A percentile compares a stretch with the other conserved stretches of the same genome.
These are phyloP conservation scores for Syritta pipiens DNA, from an alignment of 2,888 invertebrate genomes.

Conservation along the genomic window DNA sequence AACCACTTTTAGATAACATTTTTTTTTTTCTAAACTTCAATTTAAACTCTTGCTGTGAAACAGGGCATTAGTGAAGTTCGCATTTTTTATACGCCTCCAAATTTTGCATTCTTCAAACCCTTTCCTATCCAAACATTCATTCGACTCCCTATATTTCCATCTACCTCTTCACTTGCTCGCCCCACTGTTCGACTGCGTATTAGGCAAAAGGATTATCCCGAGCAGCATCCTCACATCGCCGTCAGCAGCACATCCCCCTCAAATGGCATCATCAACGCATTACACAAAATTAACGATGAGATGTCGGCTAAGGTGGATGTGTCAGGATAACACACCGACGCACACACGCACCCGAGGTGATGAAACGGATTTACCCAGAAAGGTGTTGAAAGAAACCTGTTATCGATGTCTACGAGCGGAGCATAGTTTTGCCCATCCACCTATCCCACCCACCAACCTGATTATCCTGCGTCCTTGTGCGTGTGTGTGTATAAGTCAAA, in stretches of 20 bases:
- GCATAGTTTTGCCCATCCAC: slow-evolving; percentile 26
- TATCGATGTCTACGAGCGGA: slow-evolving; percentile 59
- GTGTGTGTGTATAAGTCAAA: slow-evolving; percentile 49
- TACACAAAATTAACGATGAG: slow-evolving; percentile 68
- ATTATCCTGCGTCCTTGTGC: background rate
- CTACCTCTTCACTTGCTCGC: background rate
- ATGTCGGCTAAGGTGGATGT: slow-evolving; percentile 60
- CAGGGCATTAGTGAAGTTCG: no score
- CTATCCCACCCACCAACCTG: background rate
- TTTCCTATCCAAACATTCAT: no score
- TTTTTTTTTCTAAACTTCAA: no score
- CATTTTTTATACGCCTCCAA: no score
- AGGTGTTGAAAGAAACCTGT: slow-evolving; percentile 68
- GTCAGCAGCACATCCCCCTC: slow-evolving; percentile 52
- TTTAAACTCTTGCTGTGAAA: no score
- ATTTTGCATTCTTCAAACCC: no score
- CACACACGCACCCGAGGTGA: slow-evolving; percentile 26
- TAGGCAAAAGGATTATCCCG: slow-evolving; percentile 48
- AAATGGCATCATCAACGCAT: slow-evolving; percentile 63
- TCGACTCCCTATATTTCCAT: no score
- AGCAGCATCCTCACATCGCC: slow-evolving; percentile 31
- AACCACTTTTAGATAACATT: no score
- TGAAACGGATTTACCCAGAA: slow-evolving; percentile 61
- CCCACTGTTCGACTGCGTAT: slow-evolving; percentile 36
- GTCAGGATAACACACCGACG: slow-evolving; percentile 39